Conservation (phyloP, 2,888 invertebrate species). For the Lasioglossum malachurum region DNA sequence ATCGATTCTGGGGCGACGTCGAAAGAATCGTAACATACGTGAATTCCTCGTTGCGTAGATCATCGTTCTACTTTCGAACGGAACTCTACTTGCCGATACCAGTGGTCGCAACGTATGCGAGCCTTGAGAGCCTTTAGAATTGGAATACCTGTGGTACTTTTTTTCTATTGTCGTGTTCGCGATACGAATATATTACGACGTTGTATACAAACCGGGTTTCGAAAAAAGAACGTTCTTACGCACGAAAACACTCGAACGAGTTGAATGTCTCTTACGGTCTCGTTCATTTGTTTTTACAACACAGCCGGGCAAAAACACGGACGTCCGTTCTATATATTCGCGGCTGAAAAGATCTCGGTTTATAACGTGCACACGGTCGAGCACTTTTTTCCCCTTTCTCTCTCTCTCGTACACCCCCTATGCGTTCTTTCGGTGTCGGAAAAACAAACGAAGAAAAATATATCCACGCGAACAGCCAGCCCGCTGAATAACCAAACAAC, state of each 20-base stretch:
- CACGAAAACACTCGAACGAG: neutral
- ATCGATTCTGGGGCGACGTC: slow-evolving; percentile 28
- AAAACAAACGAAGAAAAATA: slow-evolving; percentile 16
- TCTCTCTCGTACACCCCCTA: neutral
- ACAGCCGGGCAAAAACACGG: slow-evolving; percentile 27
- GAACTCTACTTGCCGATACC: slow-evolving; percentile 21
- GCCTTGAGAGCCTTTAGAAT: slow-evolving; percentile 14
- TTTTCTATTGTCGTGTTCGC: neutral
- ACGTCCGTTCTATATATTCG: slow-evolving; percentile 65
- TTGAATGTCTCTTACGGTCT: neutral
- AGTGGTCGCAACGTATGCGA: neutral
- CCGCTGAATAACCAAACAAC: slow-evolving; percentile 10
- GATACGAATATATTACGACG: neutral
- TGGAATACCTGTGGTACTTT: neutral
- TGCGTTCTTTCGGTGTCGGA: slow-evolving; percentile 13
- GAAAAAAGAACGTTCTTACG: neutral
- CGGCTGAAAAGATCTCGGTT: slow-evolving; percentile 46
- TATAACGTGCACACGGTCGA: slow-evolving; percentile 35
- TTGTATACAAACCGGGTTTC: neutral
- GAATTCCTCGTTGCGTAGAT: slow-evolving; percentile 42
- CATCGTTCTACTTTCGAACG: slow-evolving; percentile 45
- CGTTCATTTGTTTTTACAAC: slow-evolving; percentile 23
- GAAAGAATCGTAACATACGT: slow-evolving; percentile 28
- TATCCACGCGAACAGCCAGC: neutral
- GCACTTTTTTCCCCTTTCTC: neutral